Percentiles rank a stretch among this genome's conserved stretches.
Evolutionary conservation across 2,888 invertebrate genomes (phyloP).

Genomic region (Nymphalis urticae): DNA sequence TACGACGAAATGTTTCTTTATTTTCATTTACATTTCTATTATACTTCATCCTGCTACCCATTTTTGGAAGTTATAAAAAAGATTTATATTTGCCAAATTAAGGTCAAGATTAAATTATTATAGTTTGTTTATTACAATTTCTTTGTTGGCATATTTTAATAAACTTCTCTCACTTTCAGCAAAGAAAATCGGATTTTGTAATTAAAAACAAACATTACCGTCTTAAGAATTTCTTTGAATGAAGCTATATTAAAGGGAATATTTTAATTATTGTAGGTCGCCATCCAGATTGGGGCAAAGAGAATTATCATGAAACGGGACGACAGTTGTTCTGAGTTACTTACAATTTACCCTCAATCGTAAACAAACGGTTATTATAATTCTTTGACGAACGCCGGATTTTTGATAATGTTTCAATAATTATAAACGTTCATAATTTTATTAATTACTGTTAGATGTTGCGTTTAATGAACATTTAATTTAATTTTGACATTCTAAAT

Average conservation of each 20-base stretch:
- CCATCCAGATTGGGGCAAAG: conserved; percentile 43
- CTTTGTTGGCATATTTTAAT: conserved; percentile 45
- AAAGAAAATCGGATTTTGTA: conserved; percentile 58
- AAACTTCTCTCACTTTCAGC: conserved; percentile 45
- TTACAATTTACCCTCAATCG: conserved; percentile 46
- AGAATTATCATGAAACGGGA: conserved; percentile 46
- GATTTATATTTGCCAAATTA: background rate
- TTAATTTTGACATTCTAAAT: background rate
- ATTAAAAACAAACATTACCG: conserved; percentile 59
- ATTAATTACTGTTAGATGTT: background rate
- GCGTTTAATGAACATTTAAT: too few relatives aligned
- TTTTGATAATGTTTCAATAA: conserved; percentile 15
- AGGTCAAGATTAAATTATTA: conserved; percentile 13
- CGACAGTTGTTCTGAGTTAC: conserved; percentile 56
- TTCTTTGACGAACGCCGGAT: conserved; percentile 47
- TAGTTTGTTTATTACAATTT: conserved; percentile 35
- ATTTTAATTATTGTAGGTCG: conserved; percentile 59
- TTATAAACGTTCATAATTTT: background rate
- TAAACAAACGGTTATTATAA: conserved; percentile 37
- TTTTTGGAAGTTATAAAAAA: background rate
- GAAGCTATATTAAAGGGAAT: conserved; percentile 55
- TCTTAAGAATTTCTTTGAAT: conserved; percentile 51
- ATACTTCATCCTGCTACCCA: too few relatives aligned
- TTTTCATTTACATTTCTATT: too few relatives aligned
- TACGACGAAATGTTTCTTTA: too few relatives aligned